These are phyloP conservation scores for Leptinotarsa lineolata DNA, from an alignment of 1,140 invertebrate genomes.

Conservation along the genomic window DNA sequence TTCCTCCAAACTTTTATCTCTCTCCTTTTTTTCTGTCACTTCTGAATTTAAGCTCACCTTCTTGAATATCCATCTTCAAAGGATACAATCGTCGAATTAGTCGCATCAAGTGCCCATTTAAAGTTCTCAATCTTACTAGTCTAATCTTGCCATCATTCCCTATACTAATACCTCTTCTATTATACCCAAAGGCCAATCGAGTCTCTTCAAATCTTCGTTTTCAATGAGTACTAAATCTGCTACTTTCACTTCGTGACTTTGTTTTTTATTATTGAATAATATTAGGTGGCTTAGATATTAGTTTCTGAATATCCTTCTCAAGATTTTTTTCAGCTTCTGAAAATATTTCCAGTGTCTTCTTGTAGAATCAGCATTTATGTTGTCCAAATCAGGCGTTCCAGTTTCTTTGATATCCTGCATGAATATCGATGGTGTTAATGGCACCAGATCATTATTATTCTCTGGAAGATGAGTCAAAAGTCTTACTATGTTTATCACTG, in stretches of 20 bases:
- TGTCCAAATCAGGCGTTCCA: background rate
- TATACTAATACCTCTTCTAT: slow-evolving; percentile 26
- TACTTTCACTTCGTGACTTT: background rate
- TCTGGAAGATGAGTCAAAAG: too few species aligned
- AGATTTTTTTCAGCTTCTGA: background rate
- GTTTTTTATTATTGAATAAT: background rate
- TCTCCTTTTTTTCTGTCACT: too few species aligned
- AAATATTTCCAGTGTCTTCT: too few species aligned
- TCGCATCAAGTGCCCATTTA: slow-evolving; percentile 17
- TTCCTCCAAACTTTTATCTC: too few species aligned
- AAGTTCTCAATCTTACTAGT: slow-evolving; percentile 24
- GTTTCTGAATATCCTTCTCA: background rate
- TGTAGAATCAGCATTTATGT: background rate
- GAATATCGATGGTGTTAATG: too few species aligned
- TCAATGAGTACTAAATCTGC: slow-evolving; percentile 31
- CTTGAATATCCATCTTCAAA: too few species aligned
- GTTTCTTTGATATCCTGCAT: background rate
- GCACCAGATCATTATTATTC: too few species aligned
- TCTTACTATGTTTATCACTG: slow-evolving; percentile 43
- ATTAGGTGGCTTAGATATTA: background rate
- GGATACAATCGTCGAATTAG: slow-evolving; percentile 18
- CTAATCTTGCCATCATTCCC: slow-evolving; percentile 29
- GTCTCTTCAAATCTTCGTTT: slow-evolving; percentile 30
- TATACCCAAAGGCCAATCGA: slow-evolving; percentile 31
- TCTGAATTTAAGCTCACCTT: too few species aligned